Base-by-base conservation (phyloP, 2,888 invertebrate species). In the Tortrix viridana region DNA sequence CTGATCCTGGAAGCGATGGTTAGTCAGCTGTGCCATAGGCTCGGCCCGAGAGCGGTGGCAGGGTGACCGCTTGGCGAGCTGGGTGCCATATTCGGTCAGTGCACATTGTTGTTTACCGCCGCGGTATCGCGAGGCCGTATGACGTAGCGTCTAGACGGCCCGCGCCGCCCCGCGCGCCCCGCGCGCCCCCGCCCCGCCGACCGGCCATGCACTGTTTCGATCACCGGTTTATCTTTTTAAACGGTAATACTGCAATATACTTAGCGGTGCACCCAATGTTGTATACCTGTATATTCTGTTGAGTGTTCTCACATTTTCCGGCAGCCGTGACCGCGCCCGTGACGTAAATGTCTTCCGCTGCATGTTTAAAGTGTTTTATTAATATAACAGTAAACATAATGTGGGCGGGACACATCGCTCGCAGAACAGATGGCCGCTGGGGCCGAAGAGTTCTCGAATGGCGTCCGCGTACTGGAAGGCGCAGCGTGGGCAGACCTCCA, bases 61-160 rank as follows among this genome's bases (percentile, higher is more conserved):
- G 65, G 80, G 82, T 82, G 85, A 79, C 84, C 79, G 81, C 77
- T 79, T 67, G 69, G 77, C 79, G 81, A 79, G 79, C 78, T 81
- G 85, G 84, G 85, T 89, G 88, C 91, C 89, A 87, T 91, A 89
- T 90, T 89, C 90, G 91, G 91, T 89, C 91, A 91, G 88, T 89
- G 89, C 88, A 91, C 90, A 90, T 84, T 85, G 89, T 90, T 91
- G 91, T 91, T 91, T 91, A 90, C 89, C 89, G 89, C 89, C 91
- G 92, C 92, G 87, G 86, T 93, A 93, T 92, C 92, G 89, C 92
- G 93, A 88, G 93, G 93, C 93, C 93, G 93, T 84, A 92, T 93
- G 92, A 93, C 93, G 92, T 93, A 90, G 91, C 86, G 91, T 91
- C 91, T 91, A 91, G 91, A 91, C 91, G 86, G 79, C 75, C 68